These are phyloP conservation scores for Leptinotarsa rubiginosa DNA, from an alignment of 2,888 invertebrate genomes.

Conservation along the genomic window DNA sequence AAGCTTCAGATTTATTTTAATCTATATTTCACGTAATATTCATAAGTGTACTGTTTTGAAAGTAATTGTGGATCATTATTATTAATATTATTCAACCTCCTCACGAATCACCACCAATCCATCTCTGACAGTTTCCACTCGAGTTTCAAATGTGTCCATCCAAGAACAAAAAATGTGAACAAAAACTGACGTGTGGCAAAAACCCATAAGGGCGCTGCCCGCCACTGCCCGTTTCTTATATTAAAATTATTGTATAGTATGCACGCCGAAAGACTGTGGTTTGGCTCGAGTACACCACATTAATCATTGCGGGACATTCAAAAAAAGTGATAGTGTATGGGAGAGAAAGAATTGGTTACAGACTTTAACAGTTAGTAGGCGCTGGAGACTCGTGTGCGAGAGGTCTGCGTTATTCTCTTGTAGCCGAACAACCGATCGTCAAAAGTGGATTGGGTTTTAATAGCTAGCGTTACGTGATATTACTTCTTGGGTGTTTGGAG, in stretches of 20 bases:
- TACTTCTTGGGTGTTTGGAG: background rate
- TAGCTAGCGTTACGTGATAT: background rate
- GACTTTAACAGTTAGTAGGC: slow-evolving; percentile 34
- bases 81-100: too few species aligned
- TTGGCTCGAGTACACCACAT: slow-evolving; percentile 33
- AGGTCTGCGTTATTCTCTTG: slow-evolving; percentile 17
- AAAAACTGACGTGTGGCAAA: background rate
- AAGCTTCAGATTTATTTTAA: too few species aligned
- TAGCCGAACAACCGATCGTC: slow-evolving; percentile 20
- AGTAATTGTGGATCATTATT: too few species aligned
- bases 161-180: background rate
- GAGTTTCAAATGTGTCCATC: too few species aligned
- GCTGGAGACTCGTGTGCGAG: slow-evolving; percentile 22
- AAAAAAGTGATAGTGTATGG: slow-evolving; percentile 44
- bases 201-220: slow-evolving; percentile 2
- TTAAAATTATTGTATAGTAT: slow-evolving; percentile 19
- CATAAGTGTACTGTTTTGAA: too few species aligned
- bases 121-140: too few species aligned
- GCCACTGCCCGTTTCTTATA: slow-evolving; percentile 18
- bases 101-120: too few species aligned
- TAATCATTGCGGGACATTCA: slow-evolving; percentile 40
- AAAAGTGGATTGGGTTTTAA: slow-evolving; percentile 7
- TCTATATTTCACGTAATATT: too few species aligned
- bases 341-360: slow-evolving; percentile 33
- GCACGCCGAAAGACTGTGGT: slow-evolving; percentile 24